phyloP scores from a whole-genome alignment of 53 echinoderm and acorn worm species.

The Temnopleurus reevesii region DNA sequence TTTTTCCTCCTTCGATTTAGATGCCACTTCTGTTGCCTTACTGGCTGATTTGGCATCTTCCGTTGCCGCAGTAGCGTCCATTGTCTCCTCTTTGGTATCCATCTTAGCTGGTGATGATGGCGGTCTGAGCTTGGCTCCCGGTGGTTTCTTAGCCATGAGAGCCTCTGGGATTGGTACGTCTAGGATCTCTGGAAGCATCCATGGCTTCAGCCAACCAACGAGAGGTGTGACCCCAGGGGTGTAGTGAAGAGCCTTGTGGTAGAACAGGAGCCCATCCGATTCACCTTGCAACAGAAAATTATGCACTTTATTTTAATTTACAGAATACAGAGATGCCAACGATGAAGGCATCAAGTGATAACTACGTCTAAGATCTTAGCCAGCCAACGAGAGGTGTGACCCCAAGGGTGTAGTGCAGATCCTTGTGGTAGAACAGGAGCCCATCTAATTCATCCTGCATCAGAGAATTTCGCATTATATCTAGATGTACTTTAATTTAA shows the following conservation, averaged over 20 bases:
- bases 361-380: constrained; percentile 88
- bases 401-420: constrained; percentile 86
- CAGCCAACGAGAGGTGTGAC: constrained; percentile 91
- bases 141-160: constrained; percentile 74
- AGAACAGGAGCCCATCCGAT: constrained; percentile 90
- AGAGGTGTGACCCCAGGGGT: constrained; percentile 84
- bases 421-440: constrained; percentile 93
- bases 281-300: constrained; percentile 56
- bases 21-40: background rate
- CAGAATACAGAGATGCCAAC: too few relatives aligned
- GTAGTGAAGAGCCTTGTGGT: constrained; percentile 96
- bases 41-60: too few relatives aligned
- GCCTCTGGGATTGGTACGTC: constrained; percentile 77
- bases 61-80: background rate
- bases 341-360: too few relatives aligned
- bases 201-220: constrained; percentile 94
- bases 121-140: constrained; percentile 79
- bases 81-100: background rate
- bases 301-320: too few relatives aligned
- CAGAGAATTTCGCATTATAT: background rate
- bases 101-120: constrained; percentile 55
- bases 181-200: constrained; percentile 95
- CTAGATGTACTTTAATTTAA: too few relatives aligned
- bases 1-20: too few relatives aligned
- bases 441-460: constrained; percentile 85